A percentile compares a stretch with the other conserved stretches of the same genome.
Conservation (phyloP, 2,797 vertebrate genomes). For the Poeciliopsis presidionis region DNA sequence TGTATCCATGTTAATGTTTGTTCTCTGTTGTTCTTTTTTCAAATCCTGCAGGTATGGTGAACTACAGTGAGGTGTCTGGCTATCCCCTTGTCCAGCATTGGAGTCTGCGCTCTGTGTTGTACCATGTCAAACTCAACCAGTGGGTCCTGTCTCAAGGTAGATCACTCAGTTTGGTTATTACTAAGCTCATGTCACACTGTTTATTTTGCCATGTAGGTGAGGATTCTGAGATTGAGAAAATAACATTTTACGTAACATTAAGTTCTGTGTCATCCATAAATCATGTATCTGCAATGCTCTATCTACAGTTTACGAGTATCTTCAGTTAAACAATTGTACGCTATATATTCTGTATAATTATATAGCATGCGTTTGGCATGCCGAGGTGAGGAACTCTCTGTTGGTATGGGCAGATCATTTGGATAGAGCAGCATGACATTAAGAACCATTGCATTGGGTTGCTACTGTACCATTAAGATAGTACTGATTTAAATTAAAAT, state of each 20-base stretch:
- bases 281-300: neutral
- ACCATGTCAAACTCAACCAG: conserved; percentile 95
- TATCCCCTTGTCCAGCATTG: conserved; percentile 95
- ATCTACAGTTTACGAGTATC: neutral
- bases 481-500: neutral
- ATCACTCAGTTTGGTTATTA: neutral
- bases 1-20: neutral
- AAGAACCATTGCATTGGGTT: neutral
- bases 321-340: neutral
- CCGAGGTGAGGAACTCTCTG: neutral
- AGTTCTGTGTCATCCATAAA: neutral
- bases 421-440: neutral
- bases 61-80: conserved; percentile 97
- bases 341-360: neutral
- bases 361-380: neutral
- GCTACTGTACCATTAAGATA: neutral
- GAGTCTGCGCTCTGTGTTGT: conserved; percentile 93
- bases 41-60: conserved; percentile 91
- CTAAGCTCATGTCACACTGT: neutral
- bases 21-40: conserved; percentile 13
- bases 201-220: neutral
- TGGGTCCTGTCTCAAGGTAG: conserved; percentile 93
- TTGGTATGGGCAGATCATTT: neutral
- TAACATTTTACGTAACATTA: neutral
- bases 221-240: neutral